Conservation (phyloP, 2,888 invertebrate species). For the Perizoma flavofasciatum region DNA sequence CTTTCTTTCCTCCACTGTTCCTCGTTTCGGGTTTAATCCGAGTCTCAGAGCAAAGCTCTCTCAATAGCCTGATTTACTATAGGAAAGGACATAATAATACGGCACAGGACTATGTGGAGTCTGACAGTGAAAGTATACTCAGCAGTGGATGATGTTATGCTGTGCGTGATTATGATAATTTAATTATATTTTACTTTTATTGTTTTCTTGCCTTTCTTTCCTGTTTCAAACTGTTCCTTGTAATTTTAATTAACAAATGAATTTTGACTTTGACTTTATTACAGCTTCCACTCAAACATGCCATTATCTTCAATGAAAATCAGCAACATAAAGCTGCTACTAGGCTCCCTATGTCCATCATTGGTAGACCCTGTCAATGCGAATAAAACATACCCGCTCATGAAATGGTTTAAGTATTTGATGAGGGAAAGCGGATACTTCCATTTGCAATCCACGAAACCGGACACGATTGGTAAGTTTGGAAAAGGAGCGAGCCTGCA, state of each 20-base stretch:
- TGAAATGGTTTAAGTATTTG: slow-evolving; percentile 49
- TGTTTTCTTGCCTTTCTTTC: too few relatives aligned
- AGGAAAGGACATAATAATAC: too few relatives aligned
- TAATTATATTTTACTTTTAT: background rate
- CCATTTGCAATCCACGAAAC: slow-evolving; percentile 92
- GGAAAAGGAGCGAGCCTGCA: background rate
- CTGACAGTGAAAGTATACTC: too few relatives aligned
- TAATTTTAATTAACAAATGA: too few relatives aligned
- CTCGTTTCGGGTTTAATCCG: too few relatives aligned
- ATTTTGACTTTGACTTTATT: slow-evolving; percentile 4
- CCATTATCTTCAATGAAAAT: slow-evolving; percentile 69
- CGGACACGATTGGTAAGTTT: slow-evolving; percentile 90
- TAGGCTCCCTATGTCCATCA: slow-evolving; percentile 81
- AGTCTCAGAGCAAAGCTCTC: too few relatives aligned
- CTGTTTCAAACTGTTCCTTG: too few relatives aligned
- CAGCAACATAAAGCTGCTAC: slow-evolving; percentile 60
- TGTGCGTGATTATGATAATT: too few relatives aligned
- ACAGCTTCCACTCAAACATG: slow-evolving; percentile 87
- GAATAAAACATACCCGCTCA: slow-evolving; percentile 81
- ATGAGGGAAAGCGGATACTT: slow-evolving; percentile 85
- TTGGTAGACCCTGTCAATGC: slow-evolving; percentile 69
- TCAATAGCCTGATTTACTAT: too few relatives aligned
- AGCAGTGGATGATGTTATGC: too few relatives aligned
- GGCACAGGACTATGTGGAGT: too few relatives aligned
- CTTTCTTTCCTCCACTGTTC: too few relatives aligned